phyloP scores from a whole-genome alignment of 2,888 invertebrate genomes.

The Drepana falcataria region DNA sequence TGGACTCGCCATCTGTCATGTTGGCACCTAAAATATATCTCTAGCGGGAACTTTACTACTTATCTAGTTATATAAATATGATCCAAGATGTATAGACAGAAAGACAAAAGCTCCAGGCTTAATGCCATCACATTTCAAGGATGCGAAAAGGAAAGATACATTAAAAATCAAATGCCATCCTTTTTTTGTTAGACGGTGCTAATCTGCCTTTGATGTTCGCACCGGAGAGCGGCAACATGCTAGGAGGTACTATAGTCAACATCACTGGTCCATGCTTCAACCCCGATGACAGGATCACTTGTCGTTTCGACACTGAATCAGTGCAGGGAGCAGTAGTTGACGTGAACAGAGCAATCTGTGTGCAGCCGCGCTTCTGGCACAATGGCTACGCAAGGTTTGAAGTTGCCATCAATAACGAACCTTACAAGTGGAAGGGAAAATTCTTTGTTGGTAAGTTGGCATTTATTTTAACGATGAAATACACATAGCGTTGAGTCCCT shows the following conservation, averaged over 20 bases:
- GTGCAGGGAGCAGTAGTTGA: conserved; percentile 88
- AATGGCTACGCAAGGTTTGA: conserved; percentile 94
- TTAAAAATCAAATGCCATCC: no score
- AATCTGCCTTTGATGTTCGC: conserved; percentile 91
- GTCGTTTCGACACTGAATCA: conserved; percentile 90
- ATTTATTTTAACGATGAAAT: no score
- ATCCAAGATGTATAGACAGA: no score
- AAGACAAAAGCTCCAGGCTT: no score
- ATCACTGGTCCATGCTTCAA: conserved; percentile 97
- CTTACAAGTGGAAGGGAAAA: conserved; percentile 93
- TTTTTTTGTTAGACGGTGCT: conserved; percentile 81
- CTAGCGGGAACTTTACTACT: no score
- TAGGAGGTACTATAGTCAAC: conserved; percentile 97
- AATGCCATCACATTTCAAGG: no score
- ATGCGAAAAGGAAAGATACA: no score
- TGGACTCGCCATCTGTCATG: no score
- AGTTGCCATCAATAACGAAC: conserved; percentile 89
- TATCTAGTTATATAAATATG: no score
- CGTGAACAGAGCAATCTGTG: conserved; percentile 90
- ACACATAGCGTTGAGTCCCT: no score
- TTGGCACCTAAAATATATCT: no score
- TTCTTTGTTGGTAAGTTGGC: conserved; percentile 89
- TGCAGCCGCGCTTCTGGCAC: conserved; percentile 91
- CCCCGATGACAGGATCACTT: conserved; percentile 85
- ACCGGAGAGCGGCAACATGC: conserved; percentile 97